Conservation (phyloP, 2,888 invertebrate species). For the Diplolepis rosae region DNA sequence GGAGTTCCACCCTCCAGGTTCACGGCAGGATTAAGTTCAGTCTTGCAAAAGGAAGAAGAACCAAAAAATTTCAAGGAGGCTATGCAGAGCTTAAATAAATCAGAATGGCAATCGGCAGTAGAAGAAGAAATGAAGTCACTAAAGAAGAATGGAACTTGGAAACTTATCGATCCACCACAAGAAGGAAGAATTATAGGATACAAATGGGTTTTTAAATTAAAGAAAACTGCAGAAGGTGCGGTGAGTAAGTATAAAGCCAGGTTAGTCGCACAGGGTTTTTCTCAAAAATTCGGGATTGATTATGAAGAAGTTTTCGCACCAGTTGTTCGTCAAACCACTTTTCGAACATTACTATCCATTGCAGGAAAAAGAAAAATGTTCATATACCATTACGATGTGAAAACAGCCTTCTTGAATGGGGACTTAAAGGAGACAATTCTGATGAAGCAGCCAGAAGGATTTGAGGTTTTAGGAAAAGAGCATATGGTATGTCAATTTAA, state of each 20-base stretch:
- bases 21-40: neutral
- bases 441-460: constrained; percentile 34
- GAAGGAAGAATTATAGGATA: too few relatives aligned
- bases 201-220: too few relatives aligned
- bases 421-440: constrained; percentile 28
- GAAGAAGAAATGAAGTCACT: too few relatives aligned
- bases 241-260: too few relatives aligned
- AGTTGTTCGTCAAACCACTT: too few relatives aligned
- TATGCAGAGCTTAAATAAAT: constrained; percentile 31
- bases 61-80: neutral
- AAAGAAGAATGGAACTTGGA: too few relatives aligned
- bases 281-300: too few relatives aligned
- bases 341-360: constrained; percentile 7
- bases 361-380: constrained; percentile 28
- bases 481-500: constrained; percentile 35
- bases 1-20: constrained; percentile 33
- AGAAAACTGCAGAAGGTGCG: too few relatives aligned
- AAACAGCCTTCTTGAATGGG: constrained; percentile 38
- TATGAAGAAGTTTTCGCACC: too few relatives aligned
- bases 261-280: too few relatives aligned
- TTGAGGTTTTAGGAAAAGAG: constrained; percentile 14
- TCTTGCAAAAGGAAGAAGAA: neutral
- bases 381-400: constrained; percentile 25
- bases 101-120: too few relatives aligned
- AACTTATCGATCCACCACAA: too few relatives aligned